Evolutionary conservation across 2,113 vertebrate species (phyloP).

Genomic region (Taurulus bubalis): DNA sequence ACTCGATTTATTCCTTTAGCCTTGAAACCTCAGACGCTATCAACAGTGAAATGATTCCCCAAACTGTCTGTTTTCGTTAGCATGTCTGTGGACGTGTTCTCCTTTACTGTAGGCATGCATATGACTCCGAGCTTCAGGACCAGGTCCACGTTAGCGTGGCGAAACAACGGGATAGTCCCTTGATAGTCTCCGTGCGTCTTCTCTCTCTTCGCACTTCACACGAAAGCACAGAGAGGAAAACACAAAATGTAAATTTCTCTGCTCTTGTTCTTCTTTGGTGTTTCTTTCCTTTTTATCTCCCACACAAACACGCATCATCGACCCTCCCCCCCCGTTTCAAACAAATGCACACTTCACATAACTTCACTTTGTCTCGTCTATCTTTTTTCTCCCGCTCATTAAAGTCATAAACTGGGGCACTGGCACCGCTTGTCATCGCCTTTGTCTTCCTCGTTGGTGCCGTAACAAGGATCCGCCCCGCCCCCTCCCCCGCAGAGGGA

Average conservation of each 20-base stretch:
- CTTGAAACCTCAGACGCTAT: too few species aligned
- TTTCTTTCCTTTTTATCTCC: neutral
- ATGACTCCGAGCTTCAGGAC: neutral
- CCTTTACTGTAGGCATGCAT: neutral
- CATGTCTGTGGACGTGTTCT: too few species aligned
- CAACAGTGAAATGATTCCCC: neutral
- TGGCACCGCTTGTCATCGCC: conserved; percentile 19
- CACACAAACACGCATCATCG: neutral
- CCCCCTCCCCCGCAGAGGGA: conserved; percentile 15
- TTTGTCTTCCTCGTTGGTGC: conserved; percentile 43
- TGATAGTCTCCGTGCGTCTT: neutral
- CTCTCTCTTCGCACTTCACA: neutral
- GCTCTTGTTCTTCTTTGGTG: neutral
- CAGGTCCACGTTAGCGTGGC: neutral
- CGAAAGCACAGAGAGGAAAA: neutral
- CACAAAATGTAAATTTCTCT: neutral
- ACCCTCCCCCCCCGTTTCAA: neutral
- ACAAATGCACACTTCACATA: neutral
- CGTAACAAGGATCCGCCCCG: conserved; percentile 28
- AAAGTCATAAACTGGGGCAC: conserved; percentile 36
- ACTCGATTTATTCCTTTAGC: too few species aligned
- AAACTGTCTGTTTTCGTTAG: too few species aligned
- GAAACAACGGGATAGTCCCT: too few species aligned
- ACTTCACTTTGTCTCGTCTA: neutral
- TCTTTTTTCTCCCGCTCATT: conserved; percentile 17